phyloP scores from a whole-genome alignment of 1,140 invertebrate genomes.

The Diplogasteroides magnus region DNA sequence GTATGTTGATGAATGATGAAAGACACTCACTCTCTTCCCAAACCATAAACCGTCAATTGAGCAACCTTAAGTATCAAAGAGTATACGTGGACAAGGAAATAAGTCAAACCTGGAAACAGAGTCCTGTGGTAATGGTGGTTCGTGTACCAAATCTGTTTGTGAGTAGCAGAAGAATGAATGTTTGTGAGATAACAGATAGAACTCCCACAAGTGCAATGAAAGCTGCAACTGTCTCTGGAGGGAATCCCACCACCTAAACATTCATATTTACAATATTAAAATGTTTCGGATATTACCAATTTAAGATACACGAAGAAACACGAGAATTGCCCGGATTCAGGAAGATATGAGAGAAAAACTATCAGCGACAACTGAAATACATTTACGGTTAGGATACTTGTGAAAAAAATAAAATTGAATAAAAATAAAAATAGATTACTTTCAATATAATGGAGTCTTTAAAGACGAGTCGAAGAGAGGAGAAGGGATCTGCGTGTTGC shows the following conservation, averaged over 20 bases:
- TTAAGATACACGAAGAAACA: slow-evolving; percentile 99
- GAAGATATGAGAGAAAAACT: slow-evolving; percentile 93
- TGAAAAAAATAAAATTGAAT: background rate
- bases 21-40: slow-evolving; percentile 68
- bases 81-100: slow-evolving; percentile 94
- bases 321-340: slow-evolving; percentile 95
- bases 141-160: slow-evolving; percentile 88
- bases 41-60: slow-evolving; percentile 89
- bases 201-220: slow-evolving; percentile 96
- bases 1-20: slow-evolving; percentile 61
- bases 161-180: slow-evolving; percentile 72
- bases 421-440: background rate
- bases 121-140: slow-evolving; percentile 91
- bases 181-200: slow-evolving; percentile 88
- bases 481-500: slow-evolving; percentile 94
- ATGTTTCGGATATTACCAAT: slow-evolving; percentile 64
- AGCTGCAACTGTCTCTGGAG: slow-evolving; percentile 84
- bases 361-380: slow-evolving; percentile 59
- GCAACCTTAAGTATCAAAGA: slow-evolving; percentile 92
- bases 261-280: background rate
- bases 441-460: slow-evolving; percentile 64
- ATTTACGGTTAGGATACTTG: background rate
- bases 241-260: slow-evolving; percentile 82
- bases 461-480: slow-evolving; percentile 83
- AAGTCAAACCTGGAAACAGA: slow-evolving; percentile 91